phyloP scores from a whole-genome alignment of 2,797 vertebrate genomes.

The Nasua narica region DNA sequence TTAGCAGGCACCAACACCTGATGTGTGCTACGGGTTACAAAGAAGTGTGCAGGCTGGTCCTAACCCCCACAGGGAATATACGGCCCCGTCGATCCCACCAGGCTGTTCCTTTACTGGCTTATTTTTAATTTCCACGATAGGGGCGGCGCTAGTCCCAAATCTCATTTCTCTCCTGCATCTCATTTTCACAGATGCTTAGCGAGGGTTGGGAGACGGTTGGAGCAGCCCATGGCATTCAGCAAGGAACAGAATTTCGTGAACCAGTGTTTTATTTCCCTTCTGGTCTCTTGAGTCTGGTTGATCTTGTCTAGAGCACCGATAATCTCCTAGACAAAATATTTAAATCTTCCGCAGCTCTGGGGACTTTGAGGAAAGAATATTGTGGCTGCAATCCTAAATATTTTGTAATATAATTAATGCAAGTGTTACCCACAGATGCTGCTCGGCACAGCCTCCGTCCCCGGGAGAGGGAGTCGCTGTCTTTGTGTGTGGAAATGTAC shows the following conservation, averaged over 20 bases:
- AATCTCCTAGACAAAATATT: constrained; percentile 77
- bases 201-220: neutral
- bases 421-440: constrained; percentile 51
- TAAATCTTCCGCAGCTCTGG: constrained; percentile 61
- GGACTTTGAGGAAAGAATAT: constrained; percentile 49
- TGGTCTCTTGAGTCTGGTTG: constrained; percentile 63
- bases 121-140: constrained; percentile 62
- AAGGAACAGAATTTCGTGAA: neutral
- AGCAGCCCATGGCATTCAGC: neutral
- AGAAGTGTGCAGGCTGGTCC: neutral
- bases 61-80: neutral
- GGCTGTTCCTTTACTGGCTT: constrained; percentile 36
- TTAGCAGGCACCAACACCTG: neutral
- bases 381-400: constrained; percentile 67
- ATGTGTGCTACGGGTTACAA: neutral
- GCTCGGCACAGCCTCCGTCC: neutral
- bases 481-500: neutral
- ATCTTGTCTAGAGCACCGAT: constrained; percentile 70
- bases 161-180: constrained; percentile 56
- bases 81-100: neutral
- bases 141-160: constrained; percentile 28
- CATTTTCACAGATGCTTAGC: constrained; percentile 25
- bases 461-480: constrained; percentile 2
- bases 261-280: neutral
- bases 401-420: constrained; percentile 64